These are phyloP conservation scores for Hemichromis elongatus DNA, from an alignment of 2,113 vertebrate genomes.

Conservation along the genomic window DNA sequence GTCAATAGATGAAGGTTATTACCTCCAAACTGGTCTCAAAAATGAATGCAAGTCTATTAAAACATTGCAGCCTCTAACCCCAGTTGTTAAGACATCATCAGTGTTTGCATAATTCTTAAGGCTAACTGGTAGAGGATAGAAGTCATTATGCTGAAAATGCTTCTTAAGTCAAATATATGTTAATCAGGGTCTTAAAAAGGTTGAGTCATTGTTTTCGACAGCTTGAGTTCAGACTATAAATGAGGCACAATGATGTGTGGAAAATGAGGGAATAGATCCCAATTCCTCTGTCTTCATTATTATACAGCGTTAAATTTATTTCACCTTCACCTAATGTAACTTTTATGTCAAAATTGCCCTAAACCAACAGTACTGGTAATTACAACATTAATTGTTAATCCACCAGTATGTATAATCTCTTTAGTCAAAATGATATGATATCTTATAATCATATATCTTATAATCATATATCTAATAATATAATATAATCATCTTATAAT, in stretches of 20 bases:
- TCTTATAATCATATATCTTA: no score
- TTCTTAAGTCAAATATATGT: slow-evolving; percentile 13
- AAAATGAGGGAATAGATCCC: background rate
- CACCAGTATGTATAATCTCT: background rate
- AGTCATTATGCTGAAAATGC: slow-evolving; percentile 10
- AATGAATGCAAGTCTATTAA: slow-evolving; percentile 12
- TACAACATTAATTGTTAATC: accelerated
- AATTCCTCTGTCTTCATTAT: background rate
- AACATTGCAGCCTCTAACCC: background rate
- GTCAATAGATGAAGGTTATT: slow-evolving; percentile 52
- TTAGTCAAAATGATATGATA: no score
- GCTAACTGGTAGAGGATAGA: slow-evolving; percentile 32
- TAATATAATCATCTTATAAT: no score
- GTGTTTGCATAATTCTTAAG: slow-evolving; percentile 35
- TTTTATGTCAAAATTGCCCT: background rate
- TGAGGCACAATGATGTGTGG: background rate
- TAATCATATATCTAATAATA: no score
- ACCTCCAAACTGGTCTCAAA: slow-evolving; percentile 48
- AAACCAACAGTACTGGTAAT: background rate
- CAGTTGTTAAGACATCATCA: slow-evolving; percentile 21
- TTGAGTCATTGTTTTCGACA: slow-evolving; percentile 1
- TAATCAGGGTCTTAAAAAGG: slow-evolving; percentile 3
- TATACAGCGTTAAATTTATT: background rate
- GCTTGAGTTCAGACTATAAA: background rate
- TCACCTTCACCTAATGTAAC: background rate